Evolutionary conservation across 2,797 vertebrate genomes (phyloP), one percentile per base, ranked within the genome.

Genomic region (Sebastes glaucus): DNA sequence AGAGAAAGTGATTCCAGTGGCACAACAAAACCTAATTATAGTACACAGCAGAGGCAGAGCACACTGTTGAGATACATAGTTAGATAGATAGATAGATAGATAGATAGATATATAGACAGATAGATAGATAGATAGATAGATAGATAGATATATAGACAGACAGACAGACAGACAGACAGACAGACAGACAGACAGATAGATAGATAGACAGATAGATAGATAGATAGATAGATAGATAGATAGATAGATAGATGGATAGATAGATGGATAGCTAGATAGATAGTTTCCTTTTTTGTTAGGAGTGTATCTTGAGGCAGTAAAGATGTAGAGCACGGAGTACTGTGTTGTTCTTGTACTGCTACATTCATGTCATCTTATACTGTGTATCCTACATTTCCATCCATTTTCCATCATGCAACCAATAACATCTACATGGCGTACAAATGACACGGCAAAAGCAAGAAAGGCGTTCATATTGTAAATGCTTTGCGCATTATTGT

Each of bases 21-120:
- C 80, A 89, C 72, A 91, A 73, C 63, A 82, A 61, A 84, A 81
- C 67, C 87, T 94, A 91, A 90, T 94, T 92, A 93, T 72, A 87
- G 65, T 27, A 75, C 61, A 71, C 49, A 83, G 77, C 65, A 63
- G 67, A 78, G 16, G 6, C 30, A 85, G 71, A 13, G 22, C 25
- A 27, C 53, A 56, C 30, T n/a, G 18, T 73, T 53, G 7, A 65
- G 70, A 83, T 25, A 77, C 35, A 76, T 65, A 74, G 72, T 52
- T 46, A 46, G 33, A 60, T 52, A 22, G 23, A 73, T n/a, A 16
- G 52, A 72, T 35, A 9, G 55, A 84, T 59, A 30, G 66, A 83
- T 35, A 28, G 55, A 66, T 11, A 13, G 38, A 74, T 38, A 6
- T 27, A 66, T 8, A 6, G 28, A 73, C 38, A 6, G 35, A 64